These are phyloP conservation scores for Hyperoplus lanceolatus DNA, from an alignment of 2,797 vertebrate genomes.

Conservation along the genomic window DNA sequence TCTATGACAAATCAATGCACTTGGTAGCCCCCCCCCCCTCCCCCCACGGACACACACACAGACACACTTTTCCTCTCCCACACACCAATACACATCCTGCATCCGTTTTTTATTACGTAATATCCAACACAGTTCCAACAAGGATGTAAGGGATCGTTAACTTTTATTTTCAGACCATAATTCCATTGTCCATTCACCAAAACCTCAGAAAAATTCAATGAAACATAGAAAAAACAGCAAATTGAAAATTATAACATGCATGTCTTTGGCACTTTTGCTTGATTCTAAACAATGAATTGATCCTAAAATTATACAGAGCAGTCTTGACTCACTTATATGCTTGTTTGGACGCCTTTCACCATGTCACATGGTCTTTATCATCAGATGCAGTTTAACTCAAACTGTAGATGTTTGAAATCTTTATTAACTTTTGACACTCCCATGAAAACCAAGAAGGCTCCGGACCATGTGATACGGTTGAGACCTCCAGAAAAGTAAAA, in stretches of 20 bases:
- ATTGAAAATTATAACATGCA: not conserved
- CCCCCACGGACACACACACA: slow-evolving; percentile 9
- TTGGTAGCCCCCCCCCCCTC: slow-evolving; percentile 7
- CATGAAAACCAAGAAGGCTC: not conserved
- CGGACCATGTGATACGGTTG: not conserved
- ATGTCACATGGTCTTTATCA: not conserved
- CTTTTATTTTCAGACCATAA: no score
- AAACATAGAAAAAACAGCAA: not conserved
- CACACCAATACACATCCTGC: slow-evolving; percentile 8
- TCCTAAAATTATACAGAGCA: not conserved
- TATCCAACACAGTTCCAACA: not conserved
- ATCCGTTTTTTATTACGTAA: not conserved
- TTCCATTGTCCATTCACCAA: no score
- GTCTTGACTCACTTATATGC: not conserved
- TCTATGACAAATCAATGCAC: slow-evolving; percentile 27
- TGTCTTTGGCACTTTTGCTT: not conserved
- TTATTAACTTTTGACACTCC: not conserved
- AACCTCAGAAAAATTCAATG: not conserved
- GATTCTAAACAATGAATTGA: not conserved
- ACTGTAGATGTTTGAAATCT: not conserved
- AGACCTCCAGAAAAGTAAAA: not conserved
- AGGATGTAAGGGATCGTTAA: no score
- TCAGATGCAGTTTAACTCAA: not conserved
- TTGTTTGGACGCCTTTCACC: not conserved
- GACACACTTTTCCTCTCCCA: not conserved